A percentile compares a stretch with the other conserved stretches of the same genome.
Conservation (phyloP, 1,140 invertebrate genomes). For the Antheraea pernyi region DNA sequence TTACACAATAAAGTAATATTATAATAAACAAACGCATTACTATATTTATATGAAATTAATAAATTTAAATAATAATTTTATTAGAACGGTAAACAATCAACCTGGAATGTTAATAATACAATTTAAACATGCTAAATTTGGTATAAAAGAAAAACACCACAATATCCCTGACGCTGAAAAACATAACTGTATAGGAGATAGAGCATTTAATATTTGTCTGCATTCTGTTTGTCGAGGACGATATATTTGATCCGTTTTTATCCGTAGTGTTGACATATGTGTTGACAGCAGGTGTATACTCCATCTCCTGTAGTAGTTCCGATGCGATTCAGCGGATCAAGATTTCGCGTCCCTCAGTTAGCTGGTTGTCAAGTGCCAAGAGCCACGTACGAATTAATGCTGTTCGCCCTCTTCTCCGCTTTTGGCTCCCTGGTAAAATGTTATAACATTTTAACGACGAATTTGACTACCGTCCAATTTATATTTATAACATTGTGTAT, state of each 20-base stretch:
- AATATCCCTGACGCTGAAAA: slow-evolving; percentile 34
- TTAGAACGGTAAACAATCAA: slow-evolving; percentile 67
- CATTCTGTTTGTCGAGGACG: not conserved
- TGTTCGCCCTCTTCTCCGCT: slow-evolving; percentile 80
- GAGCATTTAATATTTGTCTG: slow-evolving; percentile 27
- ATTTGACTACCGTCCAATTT: not conserved
- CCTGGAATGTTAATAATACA: slow-evolving; percentile 76
- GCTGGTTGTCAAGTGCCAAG: slow-evolving; percentile 80
- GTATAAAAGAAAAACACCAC: slow-evolving; percentile 54
- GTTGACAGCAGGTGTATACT: slow-evolving; percentile 31
- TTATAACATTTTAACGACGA: not conserved
- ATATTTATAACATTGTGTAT: not conserved
- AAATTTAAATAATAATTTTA: slow-evolving; percentile 62
- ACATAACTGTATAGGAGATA: slow-evolving; percentile 48
- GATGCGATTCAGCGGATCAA: slow-evolving; percentile 63
- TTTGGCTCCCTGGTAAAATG: slow-evolving; percentile 75
- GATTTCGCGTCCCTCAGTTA: slow-evolving; percentile 70
- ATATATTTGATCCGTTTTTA: slow-evolving; percentile 52
- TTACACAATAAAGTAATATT: slow-evolving; percentile 65
- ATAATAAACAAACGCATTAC: slow-evolving; percentile 49
- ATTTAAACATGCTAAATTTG: slow-evolving; percentile 71
- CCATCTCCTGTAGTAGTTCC: slow-evolving; percentile 46
- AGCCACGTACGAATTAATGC: slow-evolving; percentile 78
- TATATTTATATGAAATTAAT: slow-evolving; percentile 57
- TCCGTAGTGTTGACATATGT: slow-evolving; percentile 36